phyloP scores from a whole-genome alignment of 1,140 invertebrate species.

The Micrasema longulum region DNA sequence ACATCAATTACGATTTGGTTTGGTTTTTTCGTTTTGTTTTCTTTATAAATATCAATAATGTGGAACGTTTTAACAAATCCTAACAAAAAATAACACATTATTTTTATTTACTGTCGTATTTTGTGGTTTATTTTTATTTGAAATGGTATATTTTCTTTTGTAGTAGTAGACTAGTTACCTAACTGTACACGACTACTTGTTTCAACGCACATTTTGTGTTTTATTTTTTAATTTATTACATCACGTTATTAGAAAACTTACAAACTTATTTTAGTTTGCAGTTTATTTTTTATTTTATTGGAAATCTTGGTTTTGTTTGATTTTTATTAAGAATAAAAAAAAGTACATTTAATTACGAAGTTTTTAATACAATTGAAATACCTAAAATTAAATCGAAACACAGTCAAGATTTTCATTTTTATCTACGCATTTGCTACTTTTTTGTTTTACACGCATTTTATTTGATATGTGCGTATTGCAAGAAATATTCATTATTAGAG shows the following conservation, averaged over 20 bases:
- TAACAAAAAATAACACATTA: constrained; percentile 17
- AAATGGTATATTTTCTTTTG: constrained; percentile 13
- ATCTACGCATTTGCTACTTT: too few relatives aligned
- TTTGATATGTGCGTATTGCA: too few relatives aligned
- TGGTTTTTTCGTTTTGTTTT: constrained; percentile 13
- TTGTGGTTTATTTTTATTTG: constrained; percentile 6
- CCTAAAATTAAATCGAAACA: too few relatives aligned
- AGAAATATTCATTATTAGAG: too few relatives aligned
- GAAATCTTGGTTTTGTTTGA: constrained; percentile 20
- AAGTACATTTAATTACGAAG: too few relatives aligned
- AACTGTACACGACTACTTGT: constrained; percentile 16
- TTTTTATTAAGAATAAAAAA: constrained; percentile 4
- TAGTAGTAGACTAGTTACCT: constrained; percentile 17
- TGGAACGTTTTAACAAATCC: constrained; percentile 9
- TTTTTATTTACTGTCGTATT: constrained; percentile 15
- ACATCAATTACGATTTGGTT: constrained; percentile 25
- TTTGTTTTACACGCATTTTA: too few relatives aligned
- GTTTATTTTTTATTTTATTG: constrained; percentile 1
- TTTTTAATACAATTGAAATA: too few relatives aligned
- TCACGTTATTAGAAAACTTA: constrained; percentile 48
- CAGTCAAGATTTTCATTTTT: too few relatives aligned
- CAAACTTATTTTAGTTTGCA: constrained; percentile 18
- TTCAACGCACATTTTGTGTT: constrained; percentile 20
- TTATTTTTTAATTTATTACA: constrained; percentile 42
- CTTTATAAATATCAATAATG: constrained; percentile 28